phyloP scores from a whole-genome alignment of 1,140 invertebrate species.

The Leptinotarsa texana region DNA sequence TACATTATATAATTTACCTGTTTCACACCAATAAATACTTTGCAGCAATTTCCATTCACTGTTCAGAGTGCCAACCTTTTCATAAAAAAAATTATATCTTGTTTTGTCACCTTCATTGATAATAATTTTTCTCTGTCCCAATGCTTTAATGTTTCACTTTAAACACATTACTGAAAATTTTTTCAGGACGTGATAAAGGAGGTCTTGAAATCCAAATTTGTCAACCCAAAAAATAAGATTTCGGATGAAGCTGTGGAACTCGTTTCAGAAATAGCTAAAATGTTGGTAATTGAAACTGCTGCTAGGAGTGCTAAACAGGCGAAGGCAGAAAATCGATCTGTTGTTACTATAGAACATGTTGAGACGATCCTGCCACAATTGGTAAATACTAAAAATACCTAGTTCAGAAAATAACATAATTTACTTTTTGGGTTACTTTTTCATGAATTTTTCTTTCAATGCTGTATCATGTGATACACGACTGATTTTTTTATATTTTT shows the following conservation, averaged over 20 bases:
- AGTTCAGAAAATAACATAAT: not conserved
- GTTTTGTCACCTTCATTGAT: no score
- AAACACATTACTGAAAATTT: not conserved
- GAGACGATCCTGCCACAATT: slow-evolving; percentile 47
- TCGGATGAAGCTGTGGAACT: slow-evolving; percentile 51
- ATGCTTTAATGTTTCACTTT: no score
- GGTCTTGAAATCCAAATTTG: slow-evolving; percentile 49
- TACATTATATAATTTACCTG: no score
- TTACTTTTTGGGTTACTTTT: no score
- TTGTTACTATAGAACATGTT: slow-evolving; percentile 42
- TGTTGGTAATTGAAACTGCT: slow-evolving; percentile 58
- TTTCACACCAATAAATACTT: no score
- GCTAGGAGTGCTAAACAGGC: slow-evolving; percentile 58
- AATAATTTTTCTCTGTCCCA: no score
- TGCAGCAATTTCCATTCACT: no score
- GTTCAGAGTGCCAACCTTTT: no score
- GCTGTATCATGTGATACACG: no score
- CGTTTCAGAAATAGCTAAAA: slow-evolving; percentile 57
- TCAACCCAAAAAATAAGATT: slow-evolving; percentile 53
- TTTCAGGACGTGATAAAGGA: slow-evolving; percentile 53
- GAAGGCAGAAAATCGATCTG: slow-evolving; percentile 51
- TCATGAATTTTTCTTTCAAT: no score
- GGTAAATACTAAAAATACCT: slow-evolving; percentile 32
- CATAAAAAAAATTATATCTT: no score
- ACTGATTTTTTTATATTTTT: slow-evolving; percentile 20